Evolutionary conservation across 1,140 invertebrate genomes (phyloP).

Genomic region (Delia radicum): DNA sequence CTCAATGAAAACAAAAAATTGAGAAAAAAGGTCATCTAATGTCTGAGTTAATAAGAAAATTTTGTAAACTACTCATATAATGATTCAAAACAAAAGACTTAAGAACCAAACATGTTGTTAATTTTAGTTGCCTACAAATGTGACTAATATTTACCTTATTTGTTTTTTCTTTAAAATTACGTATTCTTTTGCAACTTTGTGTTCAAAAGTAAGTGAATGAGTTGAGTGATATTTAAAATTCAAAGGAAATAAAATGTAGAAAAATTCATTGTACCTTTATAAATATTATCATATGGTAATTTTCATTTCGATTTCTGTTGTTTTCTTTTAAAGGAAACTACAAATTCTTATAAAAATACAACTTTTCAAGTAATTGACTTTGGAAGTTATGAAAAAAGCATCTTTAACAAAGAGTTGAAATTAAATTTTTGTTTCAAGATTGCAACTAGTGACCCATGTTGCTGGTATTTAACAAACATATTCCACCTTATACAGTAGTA

Average conservation of each 20-base stretch:
- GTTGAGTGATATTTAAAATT: background rate
- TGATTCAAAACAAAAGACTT: too few relatives aligned
- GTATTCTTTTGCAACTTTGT: too few relatives aligned
- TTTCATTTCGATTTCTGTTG: background rate
- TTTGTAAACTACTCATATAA: too few relatives aligned
- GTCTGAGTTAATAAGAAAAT: too few relatives aligned
- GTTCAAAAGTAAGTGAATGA: too few relatives aligned
- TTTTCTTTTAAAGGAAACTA: background rate
- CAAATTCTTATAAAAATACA: background rate
- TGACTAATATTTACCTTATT: too few relatives aligned
- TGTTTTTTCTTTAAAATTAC: too few relatives aligned
- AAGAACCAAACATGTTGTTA: too few relatives aligned
- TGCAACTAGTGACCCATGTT: conserved; percentile 7
- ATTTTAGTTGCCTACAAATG: too few relatives aligned
- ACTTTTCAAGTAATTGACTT: background rate
- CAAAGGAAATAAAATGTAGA: background rate
- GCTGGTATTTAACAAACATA: background rate
- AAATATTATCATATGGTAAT: conserved; percentile 24
- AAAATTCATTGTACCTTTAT: conserved; percentile 11
- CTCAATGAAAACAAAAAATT: too few relatives aligned
- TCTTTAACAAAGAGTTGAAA: background rate
- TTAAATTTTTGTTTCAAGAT: background rate
- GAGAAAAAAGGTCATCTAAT: too few relatives aligned
- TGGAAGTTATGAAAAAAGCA: background rate
- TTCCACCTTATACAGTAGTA: conserved; percentile 16